Conservation (phyloP, 2,888 invertebrate genomes). For the Amblyteles armatorius region DNA sequence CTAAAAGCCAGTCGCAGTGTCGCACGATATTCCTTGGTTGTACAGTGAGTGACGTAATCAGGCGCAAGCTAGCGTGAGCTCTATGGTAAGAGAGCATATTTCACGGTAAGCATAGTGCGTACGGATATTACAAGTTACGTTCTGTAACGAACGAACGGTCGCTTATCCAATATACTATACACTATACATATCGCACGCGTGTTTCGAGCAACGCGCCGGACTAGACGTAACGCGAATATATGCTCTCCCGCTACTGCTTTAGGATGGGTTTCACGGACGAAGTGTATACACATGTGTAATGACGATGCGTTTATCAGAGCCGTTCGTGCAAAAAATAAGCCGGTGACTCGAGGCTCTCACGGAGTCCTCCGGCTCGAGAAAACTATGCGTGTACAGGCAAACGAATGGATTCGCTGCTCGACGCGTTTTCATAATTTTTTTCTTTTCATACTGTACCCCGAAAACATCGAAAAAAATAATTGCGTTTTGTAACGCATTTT, state of each 20-base stretch:
- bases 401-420: neutral
- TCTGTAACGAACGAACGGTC: neutral
- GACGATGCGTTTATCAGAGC: slow-evolving; percentile 51
- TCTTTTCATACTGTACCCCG: neutral
- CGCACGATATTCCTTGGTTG: slow-evolving; percentile 18
- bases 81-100: slow-evolving; percentile 20
- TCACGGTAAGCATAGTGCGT: neutral
- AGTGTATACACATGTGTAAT: slow-evolving; percentile 27
- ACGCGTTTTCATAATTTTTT: neutral
- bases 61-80: slow-evolving; percentile 25
- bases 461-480: neutral
- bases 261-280: slow-evolving; percentile 18
- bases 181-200: neutral
- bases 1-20: slow-evolving; percentile 30
- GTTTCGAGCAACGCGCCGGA: neutral
- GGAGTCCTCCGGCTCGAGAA: slow-evolving; percentile 36
- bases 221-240: neutral
- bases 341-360: slow-evolving; percentile 17
- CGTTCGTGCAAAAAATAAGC: slow-evolving; percentile 61
- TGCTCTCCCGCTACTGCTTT: neutral
- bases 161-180: neutral
- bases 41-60: slow-evolving; percentile 55
- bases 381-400: slow-evolving; percentile 22
- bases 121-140: neutral
- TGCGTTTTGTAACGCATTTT: neutral